Percentiles rank a stretch among this genome's conserved stretches.
Evolutionary conservation across 2,797 vertebrate species (phyloP).

Genomic region (Capromys pilorides): DNA sequence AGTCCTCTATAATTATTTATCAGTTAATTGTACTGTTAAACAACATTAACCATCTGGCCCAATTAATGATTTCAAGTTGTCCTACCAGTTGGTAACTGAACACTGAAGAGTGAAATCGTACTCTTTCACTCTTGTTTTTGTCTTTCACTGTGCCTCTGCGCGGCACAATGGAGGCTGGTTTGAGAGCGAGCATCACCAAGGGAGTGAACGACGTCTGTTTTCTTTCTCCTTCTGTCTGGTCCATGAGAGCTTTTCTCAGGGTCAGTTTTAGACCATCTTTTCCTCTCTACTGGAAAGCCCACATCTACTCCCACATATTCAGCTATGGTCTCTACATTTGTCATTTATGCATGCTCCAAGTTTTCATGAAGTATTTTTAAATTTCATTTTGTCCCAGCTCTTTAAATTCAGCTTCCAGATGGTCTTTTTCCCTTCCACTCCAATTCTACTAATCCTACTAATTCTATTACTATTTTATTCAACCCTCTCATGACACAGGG

Average conservation of each 20-base stretch:
- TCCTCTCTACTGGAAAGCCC: not conserved
- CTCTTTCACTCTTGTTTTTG: conserved; percentile 22
- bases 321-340: not conserved
- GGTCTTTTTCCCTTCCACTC: not conserved
- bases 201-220: not conserved
- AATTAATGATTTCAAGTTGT: conserved; percentile 73
- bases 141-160: not conserved
- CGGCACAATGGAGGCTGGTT: not conserved
- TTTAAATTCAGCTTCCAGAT: conserved; percentile 34
- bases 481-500: not conserved
- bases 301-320: not conserved
- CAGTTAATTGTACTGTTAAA: conserved; percentile 72
- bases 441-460: not conserved
- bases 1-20: conserved; percentile 72
- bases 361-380: conserved; percentile 1
- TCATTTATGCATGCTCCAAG: not conserved
- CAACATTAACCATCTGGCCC: conserved; percentile 71
- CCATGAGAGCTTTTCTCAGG: not conserved
- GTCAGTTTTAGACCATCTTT: not conserved
- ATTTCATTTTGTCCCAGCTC: not conserved
- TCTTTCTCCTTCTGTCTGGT: not conserved
- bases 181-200: not conserved
- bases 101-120: conserved; percentile 49
- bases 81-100: conserved; percentile 64
- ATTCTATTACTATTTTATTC: not conserved